Conservation (phyloP, 2,888 invertebrate species). For the Sphinx pinastri region DNA sequence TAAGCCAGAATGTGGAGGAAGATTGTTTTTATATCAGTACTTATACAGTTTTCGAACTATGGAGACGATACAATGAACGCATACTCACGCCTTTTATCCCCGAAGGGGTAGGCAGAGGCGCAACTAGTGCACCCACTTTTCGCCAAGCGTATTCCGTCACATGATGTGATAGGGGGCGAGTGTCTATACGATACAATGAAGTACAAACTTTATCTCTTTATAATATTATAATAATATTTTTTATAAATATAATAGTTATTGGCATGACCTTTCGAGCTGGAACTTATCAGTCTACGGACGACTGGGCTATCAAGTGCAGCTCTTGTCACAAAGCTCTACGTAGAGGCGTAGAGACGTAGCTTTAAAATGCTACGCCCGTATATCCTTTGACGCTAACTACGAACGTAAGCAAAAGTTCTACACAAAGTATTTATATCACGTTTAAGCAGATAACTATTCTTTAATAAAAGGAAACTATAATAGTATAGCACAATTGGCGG, state of each 20-base stretch:
- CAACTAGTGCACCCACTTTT: too few species aligned
- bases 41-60: background rate
- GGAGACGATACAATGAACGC: background rate
- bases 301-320: slow-evolving; percentile 7
- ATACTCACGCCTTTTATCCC: too few species aligned
- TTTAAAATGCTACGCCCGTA: background rate
- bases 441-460: too few species aligned
- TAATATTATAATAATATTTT: background rate
- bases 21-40: background rate
- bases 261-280: background rate
- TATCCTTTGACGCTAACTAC: slow-evolving; percentile 2
- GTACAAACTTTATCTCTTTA: too few species aligned
- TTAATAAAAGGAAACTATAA: too few species aligned
- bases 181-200: background rate
- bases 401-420: background rate
- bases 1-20: background rate
- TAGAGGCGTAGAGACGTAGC: background rate
- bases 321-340: slow-evolving; percentile 5
- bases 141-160: too few species aligned
- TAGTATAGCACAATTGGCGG: too few species aligned
- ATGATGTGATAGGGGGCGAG: too few species aligned
- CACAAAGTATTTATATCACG: background rate
- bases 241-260: background rate
- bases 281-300: background rate
- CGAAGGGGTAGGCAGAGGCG: too few species aligned